phyloP scores from a whole-genome alignment of 2,888 invertebrate species.

The Congeria kusceri region DNA sequence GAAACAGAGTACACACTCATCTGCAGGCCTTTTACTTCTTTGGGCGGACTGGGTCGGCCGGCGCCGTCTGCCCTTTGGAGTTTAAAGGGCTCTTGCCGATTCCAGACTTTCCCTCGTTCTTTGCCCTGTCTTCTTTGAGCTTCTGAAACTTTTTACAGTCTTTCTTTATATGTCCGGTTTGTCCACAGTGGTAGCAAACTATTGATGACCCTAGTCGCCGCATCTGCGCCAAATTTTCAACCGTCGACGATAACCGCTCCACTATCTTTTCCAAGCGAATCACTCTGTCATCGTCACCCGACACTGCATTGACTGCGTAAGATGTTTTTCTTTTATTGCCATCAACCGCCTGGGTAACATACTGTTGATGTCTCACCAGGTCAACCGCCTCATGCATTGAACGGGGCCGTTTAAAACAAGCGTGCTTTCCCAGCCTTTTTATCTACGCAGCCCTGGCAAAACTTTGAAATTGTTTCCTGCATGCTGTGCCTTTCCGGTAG shows the following conservation, averaged over 20 bases:
- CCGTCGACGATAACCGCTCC: background rate
- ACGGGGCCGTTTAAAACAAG: conserved; percentile 29
- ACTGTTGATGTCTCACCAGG: conserved; percentile 31
- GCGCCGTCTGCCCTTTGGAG: conserved; percentile 7
- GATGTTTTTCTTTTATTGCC: conserved; percentile 14
- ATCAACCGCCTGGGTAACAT: conserved; percentile 38
- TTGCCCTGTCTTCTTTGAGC: no score
- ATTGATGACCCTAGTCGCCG: no score
- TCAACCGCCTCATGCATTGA: conserved; percentile 31
- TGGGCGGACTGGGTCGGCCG: background rate
- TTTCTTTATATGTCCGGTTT: no score
- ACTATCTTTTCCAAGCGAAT: background rate
- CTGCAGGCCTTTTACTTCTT: background rate
- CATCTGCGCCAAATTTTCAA: no score
- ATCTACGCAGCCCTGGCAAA: no score
- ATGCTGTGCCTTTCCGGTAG: conserved; percentile 25
- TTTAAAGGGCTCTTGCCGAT: no score
- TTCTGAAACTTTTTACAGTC: conserved; percentile 8
- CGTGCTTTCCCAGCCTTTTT: conserved; percentile 37
- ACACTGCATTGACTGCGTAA: conserved; percentile 2
- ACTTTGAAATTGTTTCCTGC: no score
- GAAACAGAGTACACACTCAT: no score
- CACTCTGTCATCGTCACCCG: background rate
- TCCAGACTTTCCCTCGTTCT: no score
- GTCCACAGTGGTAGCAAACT: no score